Base-by-base conservation (phyloP, 2,888 invertebrate genomes). In the Drosophila eohydei region DNA sequence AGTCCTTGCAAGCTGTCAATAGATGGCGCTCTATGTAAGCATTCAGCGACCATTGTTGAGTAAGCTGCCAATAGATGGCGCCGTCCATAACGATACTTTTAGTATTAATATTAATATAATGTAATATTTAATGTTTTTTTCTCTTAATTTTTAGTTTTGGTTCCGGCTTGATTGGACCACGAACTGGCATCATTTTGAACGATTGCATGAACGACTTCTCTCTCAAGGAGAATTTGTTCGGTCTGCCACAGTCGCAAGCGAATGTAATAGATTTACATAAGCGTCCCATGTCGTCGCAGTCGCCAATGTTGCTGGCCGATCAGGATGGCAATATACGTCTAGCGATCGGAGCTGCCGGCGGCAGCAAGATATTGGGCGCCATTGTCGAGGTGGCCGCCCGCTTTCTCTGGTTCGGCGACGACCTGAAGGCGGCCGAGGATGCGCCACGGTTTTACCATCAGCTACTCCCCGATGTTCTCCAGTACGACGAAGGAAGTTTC, bases 171-270 rank as follows among this genome's bases (percentile, higher is more conserved):
- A 94, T 96, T 2, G 97, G 98, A 0, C 93, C 93, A 26, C 95
- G 95, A 60, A 97, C 98, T 0, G 99, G 99, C 1, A 97, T 99
- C 46, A 94, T 99, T 30, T 95, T 97, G 92, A 99, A 99, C 93
- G 96, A 97, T 91, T 97, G 97, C 77, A 99, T 99, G 98, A 97
- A 98, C 88, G 99, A 99, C 91, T 99, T 99, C 92, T 96, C 98
- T 0, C 95, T 95, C 0, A 96, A 96, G 0, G 95, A 95, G 36
- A 97, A 95, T 75, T 92, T 93, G 0, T 97, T 96, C 86, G 95
- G 95, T 0, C 88, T 97, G 59, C 96, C 96, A 0, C 95, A 97
- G 0, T 96, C 97, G 0, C 95, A 95, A 2, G 95, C 96, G 8
- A 99, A 99, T 93, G 95, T 95, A 90, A 95, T 98, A 57, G 94